These are phyloP conservation scores for Catocala fraxini DNA, from an alignment of 2,888 invertebrate genomes.

Conservation along the genomic window DNA sequence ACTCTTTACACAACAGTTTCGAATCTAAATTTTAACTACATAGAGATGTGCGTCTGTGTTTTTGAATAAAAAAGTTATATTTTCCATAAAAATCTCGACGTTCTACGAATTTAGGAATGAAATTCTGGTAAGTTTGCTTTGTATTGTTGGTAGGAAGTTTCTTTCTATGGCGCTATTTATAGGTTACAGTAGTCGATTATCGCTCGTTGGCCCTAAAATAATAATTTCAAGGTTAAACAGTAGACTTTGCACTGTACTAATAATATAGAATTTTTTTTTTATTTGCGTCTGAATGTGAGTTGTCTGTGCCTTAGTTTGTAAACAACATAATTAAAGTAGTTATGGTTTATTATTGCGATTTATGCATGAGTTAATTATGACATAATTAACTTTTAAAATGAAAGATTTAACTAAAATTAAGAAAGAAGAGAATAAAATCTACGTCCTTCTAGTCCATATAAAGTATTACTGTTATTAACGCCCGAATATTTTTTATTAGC, in stretches of 20 bases:
- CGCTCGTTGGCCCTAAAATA: constrained; percentile 37
- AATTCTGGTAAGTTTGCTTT: constrained; percentile 34
- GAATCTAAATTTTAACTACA: background rate
- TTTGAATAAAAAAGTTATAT: constrained; percentile 22
- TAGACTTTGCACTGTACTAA: constrained; percentile 48
- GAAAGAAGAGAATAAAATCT: too few relatives aligned
- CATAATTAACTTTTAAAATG: background rate
- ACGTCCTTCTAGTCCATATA: too few relatives aligned
- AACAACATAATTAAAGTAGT: constrained; percentile 3
- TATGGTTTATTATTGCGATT: too few relatives aligned
- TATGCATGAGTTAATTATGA: background rate
- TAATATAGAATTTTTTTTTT: constrained; percentile 7
- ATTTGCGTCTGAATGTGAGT: constrained; percentile 1
- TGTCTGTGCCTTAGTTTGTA: constrained; percentile 3
- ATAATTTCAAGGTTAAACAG: constrained; percentile 42
- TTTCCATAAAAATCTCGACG: constrained; percentile 32
- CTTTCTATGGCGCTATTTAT: constrained; percentile 38
- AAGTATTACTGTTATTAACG: too few relatives aligned
- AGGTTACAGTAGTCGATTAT: constrained; percentile 29
- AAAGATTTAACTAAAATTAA: too few relatives aligned
- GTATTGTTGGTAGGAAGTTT: constrained; percentile 22
- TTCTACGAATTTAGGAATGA: constrained; percentile 15
- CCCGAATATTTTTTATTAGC: too few relatives aligned
- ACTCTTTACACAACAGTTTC: constrained; percentile 4
- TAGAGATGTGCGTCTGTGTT: constrained; percentile 17